Evolutionary conservation across 2,888 invertebrate genomes (phyloP).

Genomic region (Emmelina monodactyla): DNA sequence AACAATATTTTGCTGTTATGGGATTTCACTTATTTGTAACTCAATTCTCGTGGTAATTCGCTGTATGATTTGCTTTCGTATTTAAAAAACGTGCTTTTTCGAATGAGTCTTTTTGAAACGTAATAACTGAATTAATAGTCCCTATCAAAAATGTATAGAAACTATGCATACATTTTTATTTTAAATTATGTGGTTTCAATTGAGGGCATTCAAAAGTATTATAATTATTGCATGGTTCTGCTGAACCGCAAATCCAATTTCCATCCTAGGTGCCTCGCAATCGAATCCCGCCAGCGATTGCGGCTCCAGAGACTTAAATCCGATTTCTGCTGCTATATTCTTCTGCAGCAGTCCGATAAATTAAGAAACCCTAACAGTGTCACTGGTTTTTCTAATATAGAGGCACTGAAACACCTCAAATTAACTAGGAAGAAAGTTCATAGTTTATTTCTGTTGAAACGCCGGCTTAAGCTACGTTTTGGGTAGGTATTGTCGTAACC

Average conservation of each 20-base stretch:
- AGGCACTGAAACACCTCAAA: too few species aligned
- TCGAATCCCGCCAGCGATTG: conserved; percentile 52
- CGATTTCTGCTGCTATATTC: conserved; percentile 33
- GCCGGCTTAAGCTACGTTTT: not conserved
- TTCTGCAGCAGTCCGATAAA: conserved; percentile 4
- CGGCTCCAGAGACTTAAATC: conserved; percentile 48
- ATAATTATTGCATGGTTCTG: conserved; percentile 39
- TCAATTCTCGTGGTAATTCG: too few species aligned
- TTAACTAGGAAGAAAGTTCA: too few species aligned
- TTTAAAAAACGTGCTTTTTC: too few species aligned
- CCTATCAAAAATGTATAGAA: too few species aligned
- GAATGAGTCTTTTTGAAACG: too few species aligned
- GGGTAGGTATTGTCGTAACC: too few species aligned
- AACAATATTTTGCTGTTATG: not conserved
- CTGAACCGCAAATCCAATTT: conserved; percentile 53
- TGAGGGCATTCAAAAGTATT: too few species aligned
- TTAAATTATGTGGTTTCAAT: too few species aligned
- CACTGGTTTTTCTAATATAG: conserved; percentile 7
- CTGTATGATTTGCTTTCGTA: too few species aligned
- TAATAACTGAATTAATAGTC: too few species aligned
- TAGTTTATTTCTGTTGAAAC: not conserved
- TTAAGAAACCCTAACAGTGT: conserved; percentile 5
- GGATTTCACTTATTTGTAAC: conserved; percentile 7
- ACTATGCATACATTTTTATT: too few species aligned
- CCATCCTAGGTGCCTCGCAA: conserved; percentile 42